These are phyloP conservation scores for Turnix velox DNA, from an alignment of 2,113 vertebrate species.

Conservation along the genomic window DNA sequence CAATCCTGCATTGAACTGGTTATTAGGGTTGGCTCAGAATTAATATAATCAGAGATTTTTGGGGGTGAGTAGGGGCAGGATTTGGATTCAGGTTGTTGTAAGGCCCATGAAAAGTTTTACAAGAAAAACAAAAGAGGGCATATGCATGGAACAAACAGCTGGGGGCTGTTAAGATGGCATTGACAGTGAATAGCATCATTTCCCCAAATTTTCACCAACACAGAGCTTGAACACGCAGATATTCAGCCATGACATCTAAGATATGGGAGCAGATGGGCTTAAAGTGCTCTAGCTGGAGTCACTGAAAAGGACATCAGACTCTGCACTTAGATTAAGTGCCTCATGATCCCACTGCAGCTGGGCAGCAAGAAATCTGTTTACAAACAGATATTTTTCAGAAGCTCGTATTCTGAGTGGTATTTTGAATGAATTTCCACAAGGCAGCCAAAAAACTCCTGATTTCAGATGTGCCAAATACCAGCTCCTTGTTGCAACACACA, in stretches of 20 bases:
- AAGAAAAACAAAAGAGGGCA: background rate
- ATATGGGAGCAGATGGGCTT: background rate
- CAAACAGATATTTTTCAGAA: background rate
- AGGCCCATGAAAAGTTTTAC: background rate
- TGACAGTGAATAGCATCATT: background rate
- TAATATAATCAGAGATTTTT: background rate
- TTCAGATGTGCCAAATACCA: background rate
- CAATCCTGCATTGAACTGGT: background rate
- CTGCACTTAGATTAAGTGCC: background rate
- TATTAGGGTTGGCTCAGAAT: background rate
- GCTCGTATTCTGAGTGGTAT: background rate
- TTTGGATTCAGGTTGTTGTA: background rate
- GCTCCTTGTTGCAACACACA: background rate
- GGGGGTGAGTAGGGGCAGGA: background rate
- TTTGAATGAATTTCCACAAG: background rate
- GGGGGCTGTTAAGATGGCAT: background rate
- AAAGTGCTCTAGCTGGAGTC: background rate
- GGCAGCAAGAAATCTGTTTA: background rate
- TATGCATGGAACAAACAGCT: slow-evolving; percentile 14
- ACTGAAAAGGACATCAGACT: slow-evolving; percentile 11
- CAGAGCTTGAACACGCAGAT: background rate
- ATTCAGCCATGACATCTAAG: background rate
- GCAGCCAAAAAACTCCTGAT: background rate
- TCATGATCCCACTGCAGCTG: background rate
- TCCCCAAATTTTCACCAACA: background rate